Base-by-base conservation (phyloP, 2,888 invertebrate species). In the Chalcosyrphus nemorum region DNA sequence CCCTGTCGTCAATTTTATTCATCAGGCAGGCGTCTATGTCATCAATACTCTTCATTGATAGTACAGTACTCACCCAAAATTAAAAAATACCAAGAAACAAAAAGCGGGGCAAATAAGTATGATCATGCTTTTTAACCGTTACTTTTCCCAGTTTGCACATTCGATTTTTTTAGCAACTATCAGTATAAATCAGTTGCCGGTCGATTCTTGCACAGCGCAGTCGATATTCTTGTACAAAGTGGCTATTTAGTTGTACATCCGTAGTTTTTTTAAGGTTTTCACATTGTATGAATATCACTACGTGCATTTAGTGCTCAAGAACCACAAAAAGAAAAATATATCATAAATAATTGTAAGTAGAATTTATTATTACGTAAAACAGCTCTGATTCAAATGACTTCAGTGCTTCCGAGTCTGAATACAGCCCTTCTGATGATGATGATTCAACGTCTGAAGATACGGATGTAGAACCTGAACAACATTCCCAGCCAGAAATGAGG, bases 141-240 rank as follows among this genome's bases (percentile, higher is more conserved):
- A 29, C 7, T 29, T 29, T 29, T 29, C 29, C 7, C 29, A 29
- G 29, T 29, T 29, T 29, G 29, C 29, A 29, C 29, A 29, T 29
- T 29, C 24, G 24, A 24, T 24, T 24, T 24, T 24, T 24, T 24
- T 24, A 24, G 24, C 24, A 24, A 24, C 24, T 24, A 24, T 24
- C 29, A 29, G 6, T 7, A 41, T 27, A 59, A 59, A 59, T 43
- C 43, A 43, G 43, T 59, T 21, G 21, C 4, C 45, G 43, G 61
- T 32, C 27, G n/a, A 29, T 61, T 61, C 29, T 45, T 43, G 43
- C 45, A 61, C n/a, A 43, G 24, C 43, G 41, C 41, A 59, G 1
- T 59, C 19, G 35, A 32, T 56, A 15, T 32, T 57, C 57, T 57
- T 57, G 35, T 17, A 57, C 57, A 57, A 57, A 57, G 35, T 38